Evolutionary conservation across 2,113 vertebrate genomes (phyloP).

Genomic region (Drymodes brunneopygia): DNA sequence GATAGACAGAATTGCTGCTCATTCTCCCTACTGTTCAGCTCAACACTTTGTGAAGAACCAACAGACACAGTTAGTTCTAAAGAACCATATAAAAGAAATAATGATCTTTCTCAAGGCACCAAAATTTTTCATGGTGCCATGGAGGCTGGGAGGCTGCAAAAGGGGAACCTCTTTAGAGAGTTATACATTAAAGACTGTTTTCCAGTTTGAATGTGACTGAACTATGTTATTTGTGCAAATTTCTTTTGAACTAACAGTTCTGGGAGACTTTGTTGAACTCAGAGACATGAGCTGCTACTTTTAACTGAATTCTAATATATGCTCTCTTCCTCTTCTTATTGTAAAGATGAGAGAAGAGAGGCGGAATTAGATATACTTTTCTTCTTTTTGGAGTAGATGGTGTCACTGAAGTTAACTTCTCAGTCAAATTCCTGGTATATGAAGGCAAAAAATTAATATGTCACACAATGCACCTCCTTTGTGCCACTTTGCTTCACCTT

Average conservation of each 20-base stretch:
- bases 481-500: not conserved
- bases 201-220: not conserved
- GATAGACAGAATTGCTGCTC: not conserved
- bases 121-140: not conserved
- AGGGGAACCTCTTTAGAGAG: not conserved
- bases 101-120: not conserved
- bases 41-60: not conserved
- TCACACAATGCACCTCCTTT: not conserved
- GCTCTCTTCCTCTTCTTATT: not conserved
- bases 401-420: not conserved
- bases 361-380: not conserved
- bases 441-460: not conserved
- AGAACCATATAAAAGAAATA: not conserved
- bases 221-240: conserved; percentile 6
- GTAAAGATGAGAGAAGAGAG: not conserved
- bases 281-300: not conserved
- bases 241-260: not conserved
- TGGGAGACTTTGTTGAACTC: not conserved
- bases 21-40: not conserved
- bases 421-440: not conserved
- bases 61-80: not conserved
- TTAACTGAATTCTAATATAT: conserved; percentile 18
- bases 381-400: not conserved
- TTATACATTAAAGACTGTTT: conserved; percentile 11
- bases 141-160: not conserved